A percentile compares a stretch with the other conserved stretches of the same genome.
Conservation (phyloP, 37 sponge, comb jelly and placozoan species). For the Petrosia ficiformis region DNA sequence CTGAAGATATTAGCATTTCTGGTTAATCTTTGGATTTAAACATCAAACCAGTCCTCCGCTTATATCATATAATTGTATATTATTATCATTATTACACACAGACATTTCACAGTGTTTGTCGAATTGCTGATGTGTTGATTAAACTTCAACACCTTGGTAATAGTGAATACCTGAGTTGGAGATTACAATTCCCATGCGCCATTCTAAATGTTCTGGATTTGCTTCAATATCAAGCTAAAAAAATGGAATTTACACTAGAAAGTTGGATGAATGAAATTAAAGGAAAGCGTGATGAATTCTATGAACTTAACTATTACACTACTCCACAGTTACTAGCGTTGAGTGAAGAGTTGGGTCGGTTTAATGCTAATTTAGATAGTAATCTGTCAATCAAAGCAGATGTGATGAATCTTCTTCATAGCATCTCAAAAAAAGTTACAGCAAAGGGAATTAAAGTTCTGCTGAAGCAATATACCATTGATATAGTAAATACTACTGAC, state of each 20-base stretch:
- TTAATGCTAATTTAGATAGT: not conserved
- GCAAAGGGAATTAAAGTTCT: not conserved
- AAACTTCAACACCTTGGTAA: slow-evolving; percentile 30
- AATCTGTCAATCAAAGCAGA: slow-evolving; percentile 7
- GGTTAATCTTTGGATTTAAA: too few relatives aligned
- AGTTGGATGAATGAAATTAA: slow-evolving; percentile 27
- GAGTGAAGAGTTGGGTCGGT: slow-evolving; percentile 30
- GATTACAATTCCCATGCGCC: slow-evolving; percentile 24
- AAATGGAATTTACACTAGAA: slow-evolving; percentile 38
- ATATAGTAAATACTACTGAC: too few relatives aligned
- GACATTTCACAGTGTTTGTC: slow-evolving; percentile 30
- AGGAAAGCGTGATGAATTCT: slow-evolving; percentile 16
- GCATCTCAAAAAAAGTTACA: slow-evolving; percentile 29
- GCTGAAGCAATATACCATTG: too few relatives aligned
- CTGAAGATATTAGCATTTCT: too few relatives aligned
- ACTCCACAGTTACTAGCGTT: slow-evolving; percentile 50
- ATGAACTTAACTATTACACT: slow-evolving; percentile 72
- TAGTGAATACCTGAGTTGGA: slow-evolving; percentile 36
- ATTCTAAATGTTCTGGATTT: not conserved
- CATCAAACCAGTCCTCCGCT: too few relatives aligned
- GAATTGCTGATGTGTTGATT: slow-evolving; percentile 38
- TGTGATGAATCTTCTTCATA: slow-evolving; percentile 20
- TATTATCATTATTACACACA: too few relatives aligned
- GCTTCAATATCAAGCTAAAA: slow-evolving; percentile 12
- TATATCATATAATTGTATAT: too few relatives aligned